phyloP scores from a whole-genome alignment of 2,888 invertebrate genomes.

The Sepiola atlantica region DNA sequence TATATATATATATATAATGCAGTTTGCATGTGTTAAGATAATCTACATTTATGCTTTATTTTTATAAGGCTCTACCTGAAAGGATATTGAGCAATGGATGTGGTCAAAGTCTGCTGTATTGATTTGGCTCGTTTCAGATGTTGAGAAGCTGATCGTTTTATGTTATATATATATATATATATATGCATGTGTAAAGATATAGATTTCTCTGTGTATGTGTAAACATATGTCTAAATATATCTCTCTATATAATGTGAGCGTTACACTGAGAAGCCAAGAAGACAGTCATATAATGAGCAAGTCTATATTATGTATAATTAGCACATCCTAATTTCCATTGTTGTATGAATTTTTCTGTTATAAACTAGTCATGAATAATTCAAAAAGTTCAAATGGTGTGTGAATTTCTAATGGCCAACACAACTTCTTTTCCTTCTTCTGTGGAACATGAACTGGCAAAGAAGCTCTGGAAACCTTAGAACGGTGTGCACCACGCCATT shows the following conservation, averaged over 20 bases:
- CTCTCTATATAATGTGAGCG: neutral
- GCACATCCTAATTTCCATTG: neutral
- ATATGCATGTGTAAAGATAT: too few species aligned
- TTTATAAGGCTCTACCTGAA: too few species aligned
- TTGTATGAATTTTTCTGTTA: slow-evolving; percentile 32
- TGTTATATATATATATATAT: too few species aligned
- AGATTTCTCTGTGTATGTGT: too few species aligned
- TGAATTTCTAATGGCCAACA: neutral
- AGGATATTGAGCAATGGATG: too few species aligned
- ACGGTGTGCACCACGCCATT: neutral
- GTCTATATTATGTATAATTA: neutral
- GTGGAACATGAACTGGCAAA: neutral
- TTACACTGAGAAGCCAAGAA: neutral
- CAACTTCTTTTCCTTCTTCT: slow-evolving; percentile 9
- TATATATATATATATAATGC: too few species aligned
- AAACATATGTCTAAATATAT: neutral
- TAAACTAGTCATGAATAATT: neutral
- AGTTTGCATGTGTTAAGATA: too few species aligned
- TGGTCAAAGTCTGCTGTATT: too few species aligned
- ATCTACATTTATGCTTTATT: too few species aligned
- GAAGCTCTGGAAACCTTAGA: neutral
- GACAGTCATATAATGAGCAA: neutral
- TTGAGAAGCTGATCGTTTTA: too few species aligned
- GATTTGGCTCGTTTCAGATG: too few species aligned
- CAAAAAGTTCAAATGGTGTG: neutral